Evolutionary conservation across 2,113 vertebrate species (phyloP), one percentile per base, ranked within the genome.

Genomic region (Nansenia antarctica): DNA sequence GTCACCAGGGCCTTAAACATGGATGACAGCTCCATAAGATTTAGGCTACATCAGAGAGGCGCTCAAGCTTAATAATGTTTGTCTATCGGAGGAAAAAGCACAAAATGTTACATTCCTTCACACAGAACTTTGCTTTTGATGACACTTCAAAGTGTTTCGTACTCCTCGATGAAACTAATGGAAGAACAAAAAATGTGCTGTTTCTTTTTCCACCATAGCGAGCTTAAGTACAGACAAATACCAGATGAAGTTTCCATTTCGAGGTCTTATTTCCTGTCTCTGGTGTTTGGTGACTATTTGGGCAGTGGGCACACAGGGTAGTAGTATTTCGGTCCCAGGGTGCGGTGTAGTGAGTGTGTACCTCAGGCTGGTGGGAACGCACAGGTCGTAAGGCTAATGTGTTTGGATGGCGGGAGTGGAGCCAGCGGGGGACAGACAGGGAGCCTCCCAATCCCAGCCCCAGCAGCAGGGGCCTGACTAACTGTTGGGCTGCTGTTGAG

Each of bases 321-420:
- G n/a, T n/a, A n/a, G n/a, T n/a, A n/a, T n/a, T n/a, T n/a, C n/a
- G n/a, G n/a, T n/a, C n/a, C n/a, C n/a, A n/a, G n/a, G n/a, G n/a
- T n/a, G n/a, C n/a, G n/a, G n/a, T n/a, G n/a, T n/a, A n/a, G n/a
- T n/a, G n/a, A n/a, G n/a, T n/a, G n/a, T n/a, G n/a, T n/a, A n/a
- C n/a, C n/a, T n/a, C n/a, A n/a, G n/a, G n/a, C n/a, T n/a, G n/a
- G n/a, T n/a, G n/a, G n/a, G n/a, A n/a, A n/a, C n/a, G n/a, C 35
- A 62, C 37, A 35, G 58, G 74, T 66, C 76, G 67, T 77, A 49
- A 70, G 78, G 77, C 64, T 77, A 72, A 80, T 77, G 45, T 70
- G 65, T 79, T 77, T 52, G 74, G 73, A 66, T 78, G 54, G 54
- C 63, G 45, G 74, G 69, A 42, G 67, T 26, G 67, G 67, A 72